A percentile compares a stretch with the other conserved stretches of the same genome.
Evolutionary conservation across 2,113 vertebrate genomes (phyloP).

Genomic region (Natator depressus): DNA sequence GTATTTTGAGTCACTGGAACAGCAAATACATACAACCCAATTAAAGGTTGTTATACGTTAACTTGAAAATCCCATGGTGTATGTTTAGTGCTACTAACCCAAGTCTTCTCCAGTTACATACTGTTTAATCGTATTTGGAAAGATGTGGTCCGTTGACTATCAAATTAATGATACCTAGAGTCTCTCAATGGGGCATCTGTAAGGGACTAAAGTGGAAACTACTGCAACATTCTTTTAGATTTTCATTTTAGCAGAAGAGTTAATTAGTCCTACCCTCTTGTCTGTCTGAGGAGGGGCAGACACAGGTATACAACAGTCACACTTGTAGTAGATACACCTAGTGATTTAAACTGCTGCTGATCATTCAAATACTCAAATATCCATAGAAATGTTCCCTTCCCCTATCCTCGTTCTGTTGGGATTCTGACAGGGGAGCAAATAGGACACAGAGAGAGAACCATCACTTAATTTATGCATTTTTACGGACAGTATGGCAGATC

Average conservation of each 20-base stretch:
- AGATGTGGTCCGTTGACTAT: not conserved
- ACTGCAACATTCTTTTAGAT: not conserved
- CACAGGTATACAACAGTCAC: not conserved
- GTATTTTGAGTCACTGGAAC: slow-evolving; percentile 18
- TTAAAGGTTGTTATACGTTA: not conserved
- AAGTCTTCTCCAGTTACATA: not conserved
- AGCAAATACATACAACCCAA: not conserved
- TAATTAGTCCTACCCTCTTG: not conserved
- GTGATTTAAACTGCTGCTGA: not conserved
- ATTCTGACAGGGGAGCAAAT: not conserved
- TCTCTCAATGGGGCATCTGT: rapidly evolving
- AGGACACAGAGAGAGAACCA: not conserved
- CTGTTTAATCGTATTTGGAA: slow-evolving; percentile 5
- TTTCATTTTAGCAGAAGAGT: not conserved
- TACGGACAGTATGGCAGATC: not conserved
- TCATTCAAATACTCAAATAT: not conserved
- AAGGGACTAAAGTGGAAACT: not conserved
- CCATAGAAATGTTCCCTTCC: rapidly evolving
- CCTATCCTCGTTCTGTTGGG: not conserved
- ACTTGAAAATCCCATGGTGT: not conserved
- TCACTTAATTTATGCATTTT: not conserved
- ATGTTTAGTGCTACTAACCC: not conserved
- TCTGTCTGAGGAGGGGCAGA: not conserved
- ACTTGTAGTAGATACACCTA: not conserved
- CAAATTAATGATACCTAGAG: not conserved